Conservation (phyloP, 2,888 invertebrate species). For the Bruchidius siliquastri region DNA sequence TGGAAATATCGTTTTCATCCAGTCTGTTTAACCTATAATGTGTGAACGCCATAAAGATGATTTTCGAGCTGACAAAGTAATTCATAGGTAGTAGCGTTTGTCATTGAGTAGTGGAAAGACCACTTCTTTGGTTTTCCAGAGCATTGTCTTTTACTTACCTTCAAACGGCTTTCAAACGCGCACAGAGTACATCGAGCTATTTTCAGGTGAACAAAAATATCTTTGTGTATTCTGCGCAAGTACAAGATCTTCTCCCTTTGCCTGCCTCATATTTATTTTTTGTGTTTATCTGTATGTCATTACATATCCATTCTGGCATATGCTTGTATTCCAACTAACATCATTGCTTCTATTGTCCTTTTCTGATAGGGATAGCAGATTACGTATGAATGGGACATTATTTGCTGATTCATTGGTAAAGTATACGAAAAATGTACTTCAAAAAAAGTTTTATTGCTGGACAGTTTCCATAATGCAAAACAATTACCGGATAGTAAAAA, state of each 20-base stretch:
- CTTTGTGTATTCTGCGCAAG: neutral
- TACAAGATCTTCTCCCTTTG: conserved; percentile 18
- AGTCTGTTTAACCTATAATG: no score
- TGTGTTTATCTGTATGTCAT: conserved; percentile 28
- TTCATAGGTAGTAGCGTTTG: no score
- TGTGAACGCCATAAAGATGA: no score
- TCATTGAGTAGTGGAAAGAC: no score
- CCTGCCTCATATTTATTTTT: conserved; percentile 32
- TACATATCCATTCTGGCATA: neutral
- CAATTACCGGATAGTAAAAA: no score
- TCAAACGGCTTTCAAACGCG: neutral
- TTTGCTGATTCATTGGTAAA: no score
- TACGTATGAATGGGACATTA: no score
- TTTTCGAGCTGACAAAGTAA: no score
- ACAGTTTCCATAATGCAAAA: no score
- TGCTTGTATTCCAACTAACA: conserved; percentile 4
- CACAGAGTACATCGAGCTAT: neutral
- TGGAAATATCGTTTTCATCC: neutral
- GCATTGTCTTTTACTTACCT: conserved; percentile 10
- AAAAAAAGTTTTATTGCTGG: no score
- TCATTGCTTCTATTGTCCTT: conserved; percentile 15
- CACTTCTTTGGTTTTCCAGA: neutral
- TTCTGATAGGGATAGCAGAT: conserved; percentile 2
- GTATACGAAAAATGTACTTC: no score
- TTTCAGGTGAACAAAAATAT: neutral